Evolutionary conservation across 2,797 vertebrate species (phyloP), one percentile per base, ranked within the genome.

Genomic region (Pseudopleuronectes americanus): DNA sequence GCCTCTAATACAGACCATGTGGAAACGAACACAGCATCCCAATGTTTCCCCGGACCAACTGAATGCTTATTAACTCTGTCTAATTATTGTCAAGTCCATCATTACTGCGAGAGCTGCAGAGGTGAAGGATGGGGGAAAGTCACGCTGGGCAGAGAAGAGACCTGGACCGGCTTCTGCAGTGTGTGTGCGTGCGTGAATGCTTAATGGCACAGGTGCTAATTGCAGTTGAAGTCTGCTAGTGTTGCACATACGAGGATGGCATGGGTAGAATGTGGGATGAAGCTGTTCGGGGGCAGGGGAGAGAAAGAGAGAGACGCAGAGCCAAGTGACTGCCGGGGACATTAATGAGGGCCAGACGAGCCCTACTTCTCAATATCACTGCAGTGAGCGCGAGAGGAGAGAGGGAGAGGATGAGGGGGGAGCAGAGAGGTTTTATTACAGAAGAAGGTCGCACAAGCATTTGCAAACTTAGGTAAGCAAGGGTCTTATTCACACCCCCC

Each of bases 291-390:
- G 76, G 79, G 85, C 68, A 21, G 64, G 76, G 72, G 83, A 88
- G 76, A 66, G 62, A 55, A 72, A 53, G 26, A 69, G 76, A 78
- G 78, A 78, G 83, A 84, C 57, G 75, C 71, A 77, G 73, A 83
- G 76, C 80, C 73, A 63, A 85, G 64, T 49, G 57, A 83, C 89
- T 83, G 83, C 86, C 81, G 68, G 78, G 68, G 72, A 80, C 83
- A 71, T 87, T 92, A 90, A 90, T 88, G 88, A 91, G 87, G 84
- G 75, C 84, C 87, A 81, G 84, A 77, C 76, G 3, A 86, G 79
- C 55, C 88, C 59, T 65, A 72, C 75, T 77, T 71, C 84, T 84
- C 79, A 84, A 84, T 80, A 89, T 78, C 77, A 79, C 68, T 36
- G 83, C 73, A 60, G 75, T 12, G 66, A 79, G 71, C 52, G 9